phyloP scores from a whole-genome alignment of 2,888 invertebrate genomes.

The Deladenus siricidicola region DNA sequence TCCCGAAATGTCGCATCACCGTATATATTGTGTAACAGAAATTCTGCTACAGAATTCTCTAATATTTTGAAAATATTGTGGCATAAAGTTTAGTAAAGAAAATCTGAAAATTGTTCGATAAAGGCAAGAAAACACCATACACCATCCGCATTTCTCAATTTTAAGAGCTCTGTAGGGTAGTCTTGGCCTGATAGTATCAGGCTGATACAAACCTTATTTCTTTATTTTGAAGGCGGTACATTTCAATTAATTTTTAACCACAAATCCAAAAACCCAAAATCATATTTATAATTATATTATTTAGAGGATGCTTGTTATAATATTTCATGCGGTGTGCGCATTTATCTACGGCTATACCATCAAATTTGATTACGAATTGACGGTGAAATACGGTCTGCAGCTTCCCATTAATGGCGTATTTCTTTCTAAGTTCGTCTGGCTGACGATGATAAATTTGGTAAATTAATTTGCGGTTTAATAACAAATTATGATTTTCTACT shows the following conservation, averaged over 20 bases:
- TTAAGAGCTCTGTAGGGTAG: no score
- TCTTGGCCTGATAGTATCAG: no score
- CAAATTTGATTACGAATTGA: constrained; percentile 29
- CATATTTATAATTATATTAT: background rate
- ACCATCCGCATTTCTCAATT: no score
- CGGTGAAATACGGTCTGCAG: constrained; percentile 20
- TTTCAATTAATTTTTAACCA: background rate
- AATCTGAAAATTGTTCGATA: no score
- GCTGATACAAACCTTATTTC: no score
- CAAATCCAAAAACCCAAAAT: background rate
- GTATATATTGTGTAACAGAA: no score
- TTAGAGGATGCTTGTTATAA: background rate
- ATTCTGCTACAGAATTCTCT: no score
- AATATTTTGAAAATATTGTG: no score
- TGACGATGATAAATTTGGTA: constrained; percentile 47
- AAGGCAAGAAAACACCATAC: no score
- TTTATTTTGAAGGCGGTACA: no score
- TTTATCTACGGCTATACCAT: constrained; percentile 29
- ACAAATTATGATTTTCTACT: constrained; percentile 9
- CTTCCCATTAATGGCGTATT: constrained; percentile 36
- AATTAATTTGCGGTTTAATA: background rate
- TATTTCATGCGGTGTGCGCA: constrained; percentile 31
- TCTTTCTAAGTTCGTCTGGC: constrained; percentile 46
- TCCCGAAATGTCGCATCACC: no score
- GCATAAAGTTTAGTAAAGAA: no score